Conservation (phyloP, 30 jellyfish, hydroid and myxozoan species). For the Sanderia malayensis region DNA sequence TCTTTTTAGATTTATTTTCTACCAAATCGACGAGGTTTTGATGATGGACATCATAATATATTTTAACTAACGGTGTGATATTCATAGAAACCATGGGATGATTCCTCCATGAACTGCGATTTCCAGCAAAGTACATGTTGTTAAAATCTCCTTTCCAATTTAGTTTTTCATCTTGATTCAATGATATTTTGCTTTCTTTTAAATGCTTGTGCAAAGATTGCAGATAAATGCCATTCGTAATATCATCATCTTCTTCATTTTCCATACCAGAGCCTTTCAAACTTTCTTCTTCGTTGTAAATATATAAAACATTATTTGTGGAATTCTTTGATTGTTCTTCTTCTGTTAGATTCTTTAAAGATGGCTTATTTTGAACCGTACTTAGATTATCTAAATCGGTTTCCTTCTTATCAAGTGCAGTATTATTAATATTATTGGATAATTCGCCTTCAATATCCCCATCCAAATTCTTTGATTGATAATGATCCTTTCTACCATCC, state of each 20-base stretch:
- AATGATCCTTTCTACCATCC: conserved; percentile 33
- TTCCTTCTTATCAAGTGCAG: conserved; percentile 5
- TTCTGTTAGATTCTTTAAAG: conserved; percentile 11
- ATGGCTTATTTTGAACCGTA: background rate
- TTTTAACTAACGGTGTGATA: conserved; percentile 47
- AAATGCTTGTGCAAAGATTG: background rate
- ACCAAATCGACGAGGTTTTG: conserved; percentile 44
- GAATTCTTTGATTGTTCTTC: background rate
- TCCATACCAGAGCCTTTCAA: background rate
- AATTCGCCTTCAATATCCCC: conserved; percentile 46
- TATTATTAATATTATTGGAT: conserved; percentile 19
- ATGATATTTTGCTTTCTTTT: background rate
- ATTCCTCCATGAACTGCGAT: conserved; percentile 56
- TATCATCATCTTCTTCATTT: conserved; percentile 9
- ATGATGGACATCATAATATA: conserved; percentile 50
- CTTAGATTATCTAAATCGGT: conserved; percentile 21
- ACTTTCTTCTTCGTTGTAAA: conserved; percentile 49
- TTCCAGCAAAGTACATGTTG: conserved; percentile 49
- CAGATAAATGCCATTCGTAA: background rate
- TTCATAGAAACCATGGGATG: conserved; percentile 58
- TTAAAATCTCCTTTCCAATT: background rate
- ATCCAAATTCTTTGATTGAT: conserved; percentile 20
- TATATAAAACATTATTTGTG: background rate
- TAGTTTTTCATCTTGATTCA: background rate
- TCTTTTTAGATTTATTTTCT: conserved; percentile 5